A percentile compares a stretch with the other conserved stretches of the same genome.
These are phyloP conservation scores for Brachionus rotundiformis DNA, from an alignment of 1,140 invertebrate species.

Conservation along the genomic window DNA sequence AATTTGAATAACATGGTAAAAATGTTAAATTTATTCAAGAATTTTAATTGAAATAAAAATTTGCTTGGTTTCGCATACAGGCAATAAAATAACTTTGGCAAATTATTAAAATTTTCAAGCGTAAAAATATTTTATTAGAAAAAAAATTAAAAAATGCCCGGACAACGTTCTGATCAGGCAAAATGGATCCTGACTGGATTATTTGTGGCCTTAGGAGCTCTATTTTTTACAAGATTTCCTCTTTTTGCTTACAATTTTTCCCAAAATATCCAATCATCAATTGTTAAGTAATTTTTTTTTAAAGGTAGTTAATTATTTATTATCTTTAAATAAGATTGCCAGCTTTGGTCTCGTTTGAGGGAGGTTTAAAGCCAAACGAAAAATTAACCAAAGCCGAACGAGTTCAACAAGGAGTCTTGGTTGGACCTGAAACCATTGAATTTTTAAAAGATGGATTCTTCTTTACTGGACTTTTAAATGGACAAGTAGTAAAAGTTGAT, in stretches of 20 bases:
- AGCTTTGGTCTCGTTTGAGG: background rate
- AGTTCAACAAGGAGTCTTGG: background rate
- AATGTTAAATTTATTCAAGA: constrained; percentile 22
- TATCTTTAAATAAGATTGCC: background rate
- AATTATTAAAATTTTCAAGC: background rate
- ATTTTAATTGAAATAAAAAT: background rate
- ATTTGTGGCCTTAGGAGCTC: background rate
- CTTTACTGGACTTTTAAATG: constrained; percentile 38
- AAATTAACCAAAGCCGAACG: background rate
- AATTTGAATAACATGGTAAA: background rate
- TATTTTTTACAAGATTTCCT: background rate
- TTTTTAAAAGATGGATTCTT: constrained; percentile 22
- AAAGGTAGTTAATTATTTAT: no score
- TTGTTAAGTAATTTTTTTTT: background rate
- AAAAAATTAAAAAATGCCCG: background rate
- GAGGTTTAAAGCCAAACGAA: constrained; percentile 1
- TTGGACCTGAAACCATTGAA: constrained; percentile 38
- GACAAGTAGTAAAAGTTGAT: constrained; percentile 36
- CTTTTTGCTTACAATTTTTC: background rate
- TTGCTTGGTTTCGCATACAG: background rate
- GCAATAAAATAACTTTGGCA: background rate
- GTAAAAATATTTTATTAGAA: background rate
- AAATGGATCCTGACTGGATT: background rate
- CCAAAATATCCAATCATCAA: background rate
- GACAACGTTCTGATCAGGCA: background rate